Base-by-base conservation (phyloP, 1,140 invertebrate species). In the Drosophila ficusphila region DNA sequence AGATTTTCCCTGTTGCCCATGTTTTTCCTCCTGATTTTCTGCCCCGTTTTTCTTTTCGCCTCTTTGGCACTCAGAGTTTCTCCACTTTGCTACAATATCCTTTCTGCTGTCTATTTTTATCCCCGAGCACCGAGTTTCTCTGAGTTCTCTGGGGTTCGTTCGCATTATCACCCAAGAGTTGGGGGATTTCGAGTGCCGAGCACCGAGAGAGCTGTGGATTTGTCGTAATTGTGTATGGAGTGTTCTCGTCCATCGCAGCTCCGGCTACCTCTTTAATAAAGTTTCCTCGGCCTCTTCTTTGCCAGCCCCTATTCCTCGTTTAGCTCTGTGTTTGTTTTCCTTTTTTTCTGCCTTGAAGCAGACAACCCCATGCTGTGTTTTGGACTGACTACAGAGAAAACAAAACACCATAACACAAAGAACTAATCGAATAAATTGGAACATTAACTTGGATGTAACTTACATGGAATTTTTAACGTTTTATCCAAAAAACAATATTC, bases 191-290 rank as follows among this genome's bases (percentile, higher is more conserved):
- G 25, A 54, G 42, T 46, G 44, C 19, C 27, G 12, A 41, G 47
- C 6, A 64, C 57, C 46, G 27, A 72, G 65, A 62, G 61, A 53
- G 79, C 61, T 69, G 57, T 81, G 82, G 82, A 81, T 81, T 86
- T 70, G 61, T 79, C 58, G 81, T 86, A 86, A 85, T 85, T 85
- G 81, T 79, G 76, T 81, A 86, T 86, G 82, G 82, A 86, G 79
- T 70, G 67, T 81, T 65, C 67, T 73, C 79, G 79, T 58, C 64
- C 60, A 54, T 83, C 53, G 60, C 33, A 31, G 58, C 44, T 21
- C 18, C 23, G 34, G 31, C 56, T 76, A 53, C 65, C 72, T 85
- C 81, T 81, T 86, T 76, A 85, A 85, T 86, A 85, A 77, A 86
- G 57, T 81, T 81, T 76, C 39, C 41, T 19, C 14, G 25, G 27